Evolutionary conservation across 2,888 invertebrate species (phyloP), one percentile per base, ranked within the genome.

Genomic region (Apoda limacodes): DNA sequence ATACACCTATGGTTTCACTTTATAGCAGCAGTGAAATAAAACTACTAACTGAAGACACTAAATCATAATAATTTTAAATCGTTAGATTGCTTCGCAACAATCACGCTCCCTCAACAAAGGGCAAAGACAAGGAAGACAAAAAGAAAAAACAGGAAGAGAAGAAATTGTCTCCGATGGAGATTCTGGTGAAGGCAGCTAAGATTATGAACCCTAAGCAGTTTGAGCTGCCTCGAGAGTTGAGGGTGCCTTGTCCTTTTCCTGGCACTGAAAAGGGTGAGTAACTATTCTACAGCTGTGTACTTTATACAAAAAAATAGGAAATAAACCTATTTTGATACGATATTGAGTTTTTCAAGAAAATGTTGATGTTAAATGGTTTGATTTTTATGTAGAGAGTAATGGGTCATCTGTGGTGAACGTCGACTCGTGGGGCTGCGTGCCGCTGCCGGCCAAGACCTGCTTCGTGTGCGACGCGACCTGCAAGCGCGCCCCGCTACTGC

Each of bases 131-230:
- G 32, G 66, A 68, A 17, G 64, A 65, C n/a, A n/a, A n/a, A n/a
- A 55, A 52, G 14, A 47, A 46, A 4, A 39, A 40, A 24, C 52
- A 52, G 33, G 37, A 43, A 3, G 60, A 61, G 43, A 55, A 62
- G 23, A 65, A 71, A 27, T 43, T 67, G 39, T 85, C 85, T 25
- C 88, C 93, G 1, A 83, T 96, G 60, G 89, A 92, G 50, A 83
- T 89, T 23, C 74, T 96, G 10, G 89, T 93, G 29, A 84, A 89
- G 48, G 93, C 92, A 0, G 95, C 95, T 2, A 87, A 86, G 44
- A 80, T 90, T 36, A 84, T 93, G 68, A 97, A 97, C 78, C 96
- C 97, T 0, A 86, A 85, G 46, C 94, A 96, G 70, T 97, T 96
- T 67, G 90, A 92, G 52, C 70, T 97, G 48, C 95, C 96, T 0